Evolutionary conservation across 2,797 vertebrate genomes (phyloP).

Genomic region (Gastrophryne carolinensis): DNA sequence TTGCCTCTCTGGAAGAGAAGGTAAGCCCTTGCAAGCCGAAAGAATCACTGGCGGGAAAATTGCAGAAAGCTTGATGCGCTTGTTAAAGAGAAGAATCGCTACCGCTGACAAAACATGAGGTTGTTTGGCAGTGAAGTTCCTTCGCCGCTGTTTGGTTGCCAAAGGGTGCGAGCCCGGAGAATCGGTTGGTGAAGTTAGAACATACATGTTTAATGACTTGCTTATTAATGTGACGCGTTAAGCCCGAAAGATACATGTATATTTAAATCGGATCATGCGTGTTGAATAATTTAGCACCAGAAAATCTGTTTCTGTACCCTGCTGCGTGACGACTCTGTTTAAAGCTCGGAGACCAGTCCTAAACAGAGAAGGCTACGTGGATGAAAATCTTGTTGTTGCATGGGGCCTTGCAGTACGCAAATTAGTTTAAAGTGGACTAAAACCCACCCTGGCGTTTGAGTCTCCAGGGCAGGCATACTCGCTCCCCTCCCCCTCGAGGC

Average conservation of each 20-base stretch:
- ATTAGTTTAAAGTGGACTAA: too few species aligned
- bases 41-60: background rate
- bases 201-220: background rate
- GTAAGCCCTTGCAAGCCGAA: conserved; percentile 10
- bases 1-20: conserved; percentile 1
- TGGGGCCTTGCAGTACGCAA: too few species aligned
- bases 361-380: too few species aligned
- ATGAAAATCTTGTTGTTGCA: too few species aligned
- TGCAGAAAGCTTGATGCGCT: background rate
- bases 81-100: background rate
- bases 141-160: background rate
- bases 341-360: too few species aligned
- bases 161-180: background rate
- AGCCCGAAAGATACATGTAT: background rate
- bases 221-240: background rate
- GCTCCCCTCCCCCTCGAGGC: too few species aligned
- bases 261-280: background rate
- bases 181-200: background rate
- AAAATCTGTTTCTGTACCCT: too few species aligned
- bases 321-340: too few species aligned
- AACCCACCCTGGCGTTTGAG: too few species aligned
- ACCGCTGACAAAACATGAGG: background rate
- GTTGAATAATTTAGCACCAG: background rate
- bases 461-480: too few species aligned
- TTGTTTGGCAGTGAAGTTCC: background rate